phyloP scores from a whole-genome alignment of 2,888 invertebrate species.

The Aphodius sticticus region DNA sequence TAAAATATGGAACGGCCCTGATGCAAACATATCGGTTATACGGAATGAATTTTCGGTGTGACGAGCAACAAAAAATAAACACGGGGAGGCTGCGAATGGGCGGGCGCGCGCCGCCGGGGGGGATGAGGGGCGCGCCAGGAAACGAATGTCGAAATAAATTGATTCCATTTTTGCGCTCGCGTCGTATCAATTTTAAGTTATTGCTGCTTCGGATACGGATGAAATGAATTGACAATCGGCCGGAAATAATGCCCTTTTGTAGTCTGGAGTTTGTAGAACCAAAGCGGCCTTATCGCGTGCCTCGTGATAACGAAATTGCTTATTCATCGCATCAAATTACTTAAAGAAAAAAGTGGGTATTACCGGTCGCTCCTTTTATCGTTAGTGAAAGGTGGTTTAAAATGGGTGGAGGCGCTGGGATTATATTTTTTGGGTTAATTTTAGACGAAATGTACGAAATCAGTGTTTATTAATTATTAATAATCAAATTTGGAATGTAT shows the following conservation, averaged over 20 bases:
- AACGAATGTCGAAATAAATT: constrained; percentile 4
- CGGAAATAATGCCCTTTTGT: not conserved
- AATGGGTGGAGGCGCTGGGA: too few species aligned
- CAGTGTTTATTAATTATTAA: too few species aligned
- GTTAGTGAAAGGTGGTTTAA: too few species aligned
- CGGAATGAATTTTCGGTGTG: not conserved
- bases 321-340: not conserved
- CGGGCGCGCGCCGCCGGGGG: not conserved
- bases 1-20: not conserved
- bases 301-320: not conserved
- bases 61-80: not conserved
- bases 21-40: not conserved
- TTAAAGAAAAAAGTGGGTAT: not conserved
- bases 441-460: too few species aligned
- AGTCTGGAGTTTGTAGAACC: too few species aligned
- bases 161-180: not conserved
- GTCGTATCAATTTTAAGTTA: constrained; percentile 4
- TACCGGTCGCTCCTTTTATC: too few species aligned
- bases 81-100: not conserved
- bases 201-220: not conserved
- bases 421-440: too few species aligned
- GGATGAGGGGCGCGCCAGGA: not conserved
- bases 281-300: not conserved
- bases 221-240: not conserved
- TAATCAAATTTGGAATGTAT: too few species aligned